Percentiles rank a stretch among this genome's conserved stretches.
These are phyloP conservation scores for Bombus vancouverensis DNA, from an alignment of 1,140 invertebrate genomes.

Conservation along the genomic window DNA sequence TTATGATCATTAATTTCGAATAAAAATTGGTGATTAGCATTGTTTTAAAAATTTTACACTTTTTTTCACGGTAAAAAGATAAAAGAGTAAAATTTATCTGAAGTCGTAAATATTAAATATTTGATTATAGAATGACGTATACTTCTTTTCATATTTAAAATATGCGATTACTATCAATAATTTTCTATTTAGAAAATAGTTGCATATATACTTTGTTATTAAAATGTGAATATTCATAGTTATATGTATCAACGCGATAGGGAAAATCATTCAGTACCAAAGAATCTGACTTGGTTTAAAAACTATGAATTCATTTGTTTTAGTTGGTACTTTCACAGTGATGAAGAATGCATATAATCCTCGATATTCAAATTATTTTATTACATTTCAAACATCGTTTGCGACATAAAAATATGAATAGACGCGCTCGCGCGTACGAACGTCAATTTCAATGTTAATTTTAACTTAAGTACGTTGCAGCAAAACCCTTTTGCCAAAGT, in stretches of 20 bases:
- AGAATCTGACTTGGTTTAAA: constrained; percentile 37
- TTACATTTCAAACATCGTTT: not conserved
- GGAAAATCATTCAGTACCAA: constrained; percentile 37
- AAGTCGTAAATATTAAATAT: not conserved
- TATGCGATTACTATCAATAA: constrained; percentile 34
- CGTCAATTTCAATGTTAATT: not conserved
- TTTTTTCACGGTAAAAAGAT: not conserved
- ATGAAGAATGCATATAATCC: not conserved
- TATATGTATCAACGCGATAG: constrained; percentile 28
- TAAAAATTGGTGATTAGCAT: not conserved
- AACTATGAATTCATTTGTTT: constrained; percentile 26
- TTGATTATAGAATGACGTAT: constrained; percentile 5
- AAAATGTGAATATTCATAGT: constrained; percentile 39
- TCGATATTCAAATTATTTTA: constrained; percentile 14
- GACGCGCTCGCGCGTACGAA: too few relatives aligned
- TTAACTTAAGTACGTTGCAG: not conserved
- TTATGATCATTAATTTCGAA: constrained; percentile 7
- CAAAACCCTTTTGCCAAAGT: not conserved
- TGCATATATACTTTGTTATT: constrained; percentile 33
- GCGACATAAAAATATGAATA: not conserved
- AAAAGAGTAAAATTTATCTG: not conserved
- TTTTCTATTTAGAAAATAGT: constrained; percentile 34
- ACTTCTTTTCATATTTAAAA: constrained; percentile 20
- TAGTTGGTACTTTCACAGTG: not conserved
- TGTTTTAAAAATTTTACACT: not conserved